Evolutionary conservation across 2,888 invertebrate species (phyloP).

Genomic region (Fragum whitleyi): DNA sequence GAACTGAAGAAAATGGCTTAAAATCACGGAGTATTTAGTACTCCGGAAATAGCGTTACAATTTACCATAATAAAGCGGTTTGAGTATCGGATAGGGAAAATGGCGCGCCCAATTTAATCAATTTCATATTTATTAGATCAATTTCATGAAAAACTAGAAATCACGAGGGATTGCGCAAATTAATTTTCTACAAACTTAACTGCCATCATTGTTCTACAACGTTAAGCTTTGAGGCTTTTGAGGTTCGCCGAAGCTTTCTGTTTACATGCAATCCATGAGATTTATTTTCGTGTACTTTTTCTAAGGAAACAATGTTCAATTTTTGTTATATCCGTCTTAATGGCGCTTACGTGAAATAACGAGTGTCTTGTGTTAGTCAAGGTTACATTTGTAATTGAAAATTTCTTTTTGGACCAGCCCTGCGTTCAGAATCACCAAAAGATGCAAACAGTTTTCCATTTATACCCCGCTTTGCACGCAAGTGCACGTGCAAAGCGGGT

Average conservation of each 20-base stretch:
- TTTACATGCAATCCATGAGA: conserved; percentile 2
- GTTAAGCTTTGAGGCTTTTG: conserved; percentile 10
- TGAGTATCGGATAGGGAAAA: conserved; percentile 12
- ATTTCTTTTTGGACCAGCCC: no score
- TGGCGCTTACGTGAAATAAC: not conserved
- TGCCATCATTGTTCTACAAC: conserved; percentile 9
- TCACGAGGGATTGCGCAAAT: conserved; percentile 12
- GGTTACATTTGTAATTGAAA: no score
- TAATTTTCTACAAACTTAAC: conserved; percentile 14
- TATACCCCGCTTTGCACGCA: no score
- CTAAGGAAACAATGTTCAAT: not conserved
- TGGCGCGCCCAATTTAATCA: conserved; percentile 14
- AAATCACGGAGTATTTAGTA: no score
- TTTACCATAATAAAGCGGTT: conserved; percentile 4
- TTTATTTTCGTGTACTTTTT: not conserved
- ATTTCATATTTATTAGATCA: conserved; percentile 39
- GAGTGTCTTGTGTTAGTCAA: no score
- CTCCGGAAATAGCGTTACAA: conserved; percentile 5
- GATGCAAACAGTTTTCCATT: no score
- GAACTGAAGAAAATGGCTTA: no score
- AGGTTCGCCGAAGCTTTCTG: not conserved
- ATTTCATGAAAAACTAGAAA: conserved; percentile 25
- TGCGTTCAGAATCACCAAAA: no score
- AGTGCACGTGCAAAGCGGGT: no score
- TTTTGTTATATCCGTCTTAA: not conserved